Base-by-base conservation (phyloP, 2,888 invertebrate species). In the Invenusta paracnida region DNA sequence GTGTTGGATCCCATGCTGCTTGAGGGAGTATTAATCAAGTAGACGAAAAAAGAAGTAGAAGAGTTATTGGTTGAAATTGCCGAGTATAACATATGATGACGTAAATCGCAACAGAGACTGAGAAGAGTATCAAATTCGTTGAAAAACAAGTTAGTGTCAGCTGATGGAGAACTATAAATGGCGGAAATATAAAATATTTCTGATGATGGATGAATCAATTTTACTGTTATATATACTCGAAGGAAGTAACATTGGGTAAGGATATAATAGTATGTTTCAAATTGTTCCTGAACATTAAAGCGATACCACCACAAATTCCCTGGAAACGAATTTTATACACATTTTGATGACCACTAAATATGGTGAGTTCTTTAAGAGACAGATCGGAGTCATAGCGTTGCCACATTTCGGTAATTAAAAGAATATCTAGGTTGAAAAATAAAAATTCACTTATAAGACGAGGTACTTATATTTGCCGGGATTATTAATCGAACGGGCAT, bases 21-120 rank as follows among this genome's bases (percentile, higher is more conserved):
- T 73, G 73, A 73, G 73, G 73, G 73, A 73, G 73, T 73, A 73
- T 23, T 73, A 23, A 73, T 73, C 73, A 23, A 73, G 73, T n/a
- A 73, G 73, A 73, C 73, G 73, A 73, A 73, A 73, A 73, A 73
- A 25, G 73, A 73, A 73, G 73, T 73, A 73, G 73, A 73, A 73
- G 27, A 25, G 17, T 73, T 73, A 73, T 73, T 73, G 11, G 73
- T 73, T 73, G 27, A 73, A 73, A 73, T 73, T 23, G 73, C 27
- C 73, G 73, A 73, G 73, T 73, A 73, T 73, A 23, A 73, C 73
- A 73, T n/a, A n/a, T 73, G 73, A 73, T 73, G 73, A 73, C 73
- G 73, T 73, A 73, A 73, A 73, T 73, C 73, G 25, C 73, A 73
- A 23, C 73, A 73, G 73, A 73, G 73, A 73, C 73, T 73, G 73